These are phyloP conservation scores for Phortica magna DNA, from an alignment of 2,888 invertebrate species.

Conservation along the genomic window DNA sequence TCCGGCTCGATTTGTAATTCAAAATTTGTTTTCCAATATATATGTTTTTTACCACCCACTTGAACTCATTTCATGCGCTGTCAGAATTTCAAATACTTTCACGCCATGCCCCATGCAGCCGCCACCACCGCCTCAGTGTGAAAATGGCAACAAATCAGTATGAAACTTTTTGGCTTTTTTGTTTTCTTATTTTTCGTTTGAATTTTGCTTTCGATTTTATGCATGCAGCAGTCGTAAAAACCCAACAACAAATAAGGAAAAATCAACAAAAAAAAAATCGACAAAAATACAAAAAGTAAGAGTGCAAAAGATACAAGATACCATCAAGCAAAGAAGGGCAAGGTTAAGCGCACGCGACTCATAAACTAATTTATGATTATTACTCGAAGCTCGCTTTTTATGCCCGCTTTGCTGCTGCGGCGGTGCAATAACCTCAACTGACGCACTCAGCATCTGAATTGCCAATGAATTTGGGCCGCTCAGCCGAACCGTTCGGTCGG, in stretches of 20 bases:
- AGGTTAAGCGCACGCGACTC: constrained; percentile 74
- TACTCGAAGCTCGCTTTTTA: constrained; percentile 69
- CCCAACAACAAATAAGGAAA: constrained; percentile 57
- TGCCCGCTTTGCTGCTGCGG: constrained; percentile 51
- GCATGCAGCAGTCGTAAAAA: constrained; percentile 72
- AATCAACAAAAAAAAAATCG: constrained; percentile 36
- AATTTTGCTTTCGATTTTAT: constrained; percentile 62
- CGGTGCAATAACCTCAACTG: constrained; percentile 50
- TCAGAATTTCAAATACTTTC: constrained; percentile 66
- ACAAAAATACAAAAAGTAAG: too few relatives aligned
- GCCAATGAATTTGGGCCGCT: too few relatives aligned
- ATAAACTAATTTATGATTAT: constrained; percentile 77
- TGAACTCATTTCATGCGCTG: constrained; percentile 59
- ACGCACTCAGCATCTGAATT: constrained; percentile 11
- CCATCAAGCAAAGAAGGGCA: constrained; percentile 63
- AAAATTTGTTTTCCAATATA: constrained; percentile 55
- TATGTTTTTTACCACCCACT: constrained; percentile 51
- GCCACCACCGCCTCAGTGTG: constrained; percentile 12
- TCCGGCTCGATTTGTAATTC: constrained; percentile 70
- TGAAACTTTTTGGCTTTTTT: constrained; percentile 16
- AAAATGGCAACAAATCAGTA: constrained; percentile 32
- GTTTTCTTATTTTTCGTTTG: constrained; percentile 22
- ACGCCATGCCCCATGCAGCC: constrained; percentile 43
- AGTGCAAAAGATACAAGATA: constrained; percentile 19
- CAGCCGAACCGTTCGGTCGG: too few relatives aligned